Evolutionary conservation across 2,888 invertebrate genomes (phyloP), one percentile per base, ranked within the genome.

Genomic region (Nineta flava): DNA sequence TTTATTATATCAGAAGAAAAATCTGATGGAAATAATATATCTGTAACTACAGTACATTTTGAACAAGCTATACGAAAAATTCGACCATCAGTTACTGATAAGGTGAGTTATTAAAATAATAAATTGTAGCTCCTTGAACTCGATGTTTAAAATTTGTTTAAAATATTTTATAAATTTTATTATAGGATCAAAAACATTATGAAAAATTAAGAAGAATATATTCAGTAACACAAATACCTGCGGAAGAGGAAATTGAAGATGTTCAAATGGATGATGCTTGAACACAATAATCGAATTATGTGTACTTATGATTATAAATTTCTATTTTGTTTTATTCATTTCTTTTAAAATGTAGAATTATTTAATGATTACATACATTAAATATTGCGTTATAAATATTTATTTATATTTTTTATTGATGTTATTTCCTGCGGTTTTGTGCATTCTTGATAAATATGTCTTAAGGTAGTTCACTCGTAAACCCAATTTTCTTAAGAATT

Each of bases 71-170:
- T 93, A 31, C 65, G 71, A 10, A 84, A 85, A 67, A 79, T 92
- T 52, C 81, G 83, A 59, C 93, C 95, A 12, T 96, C 96, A 1
- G 91, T 96, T 15, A 80, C 81, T 16, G 71, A 76, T 44, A 81
- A 84, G 68, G 81, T 79, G 63, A 61, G 58, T 52, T 19, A 21
- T 40, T 45, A 13, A 13, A 46, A 19, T 19, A 2, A 34, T 9
- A 42, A 12, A 34, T 45, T 34, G 12, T 43, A 42, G 10, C 26
- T 38, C 16, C 17, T 34, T 13, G 26, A 42, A 15, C 13, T 42
- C 34, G 17, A 32, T 15, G 7, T 12, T 26, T 2, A 21, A 19
- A 44, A 47, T 26, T 21, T 31, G 26, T 26, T n/a, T 16, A 13
- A 31, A 47, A 34, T 16, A 41, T 48, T 32, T 40, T 31, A 13